Evolutionary conservation across 37 sponge, comb jelly and placozoan genomes (phyloP).

Genomic region (Hexactinellida sp.): DNA sequence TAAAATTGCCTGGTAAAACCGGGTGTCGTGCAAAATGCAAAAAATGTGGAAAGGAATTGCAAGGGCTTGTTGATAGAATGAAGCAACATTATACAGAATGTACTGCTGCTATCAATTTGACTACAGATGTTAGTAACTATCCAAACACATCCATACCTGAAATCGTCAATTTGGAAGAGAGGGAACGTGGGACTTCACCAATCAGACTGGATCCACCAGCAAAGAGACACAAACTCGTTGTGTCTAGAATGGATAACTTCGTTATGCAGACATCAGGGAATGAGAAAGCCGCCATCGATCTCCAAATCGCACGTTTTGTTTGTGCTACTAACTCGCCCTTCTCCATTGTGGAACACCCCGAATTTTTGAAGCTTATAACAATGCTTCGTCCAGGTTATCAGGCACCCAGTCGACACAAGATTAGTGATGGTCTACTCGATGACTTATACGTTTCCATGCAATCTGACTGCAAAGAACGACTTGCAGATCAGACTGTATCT

Average conservation of each 20-base stretch:
- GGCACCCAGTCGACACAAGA: neutral
- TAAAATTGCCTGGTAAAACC: conserved; percentile 11
- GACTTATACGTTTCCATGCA: neutral
- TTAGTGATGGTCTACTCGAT: conserved; percentile 11
- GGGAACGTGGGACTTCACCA: conserved; percentile 4
- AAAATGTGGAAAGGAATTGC: conserved; percentile 6
- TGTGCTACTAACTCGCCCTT: conserved; percentile 5
- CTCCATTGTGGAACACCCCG: neutral
- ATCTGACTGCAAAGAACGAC: neutral
- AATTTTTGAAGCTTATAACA: conserved; percentile 6
- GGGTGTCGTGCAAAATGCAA: conserved; percentile 2
- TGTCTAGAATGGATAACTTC: conserved; percentile 15
- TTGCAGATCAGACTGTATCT: neutral
- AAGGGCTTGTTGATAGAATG: conserved; percentile 9
- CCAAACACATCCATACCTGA: conserved; percentile 9
- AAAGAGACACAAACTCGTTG: conserved; percentile 8
- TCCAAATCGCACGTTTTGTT: neutral
- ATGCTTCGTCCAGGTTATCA: conserved; percentile 16
- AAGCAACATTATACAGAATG: conserved; percentile 15
- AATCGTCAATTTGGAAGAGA: conserved; percentile 13
- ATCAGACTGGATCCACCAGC: conserved; percentile 18
- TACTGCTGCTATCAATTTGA: conserved; percentile 12
- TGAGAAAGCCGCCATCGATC: conserved; percentile 19
- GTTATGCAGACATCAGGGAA: conserved; percentile 13
- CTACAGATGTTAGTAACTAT: neutral